Base-by-base conservation (phyloP, 2,888 invertebrate genomes). In the Hirudinaria manillensis region DNA sequence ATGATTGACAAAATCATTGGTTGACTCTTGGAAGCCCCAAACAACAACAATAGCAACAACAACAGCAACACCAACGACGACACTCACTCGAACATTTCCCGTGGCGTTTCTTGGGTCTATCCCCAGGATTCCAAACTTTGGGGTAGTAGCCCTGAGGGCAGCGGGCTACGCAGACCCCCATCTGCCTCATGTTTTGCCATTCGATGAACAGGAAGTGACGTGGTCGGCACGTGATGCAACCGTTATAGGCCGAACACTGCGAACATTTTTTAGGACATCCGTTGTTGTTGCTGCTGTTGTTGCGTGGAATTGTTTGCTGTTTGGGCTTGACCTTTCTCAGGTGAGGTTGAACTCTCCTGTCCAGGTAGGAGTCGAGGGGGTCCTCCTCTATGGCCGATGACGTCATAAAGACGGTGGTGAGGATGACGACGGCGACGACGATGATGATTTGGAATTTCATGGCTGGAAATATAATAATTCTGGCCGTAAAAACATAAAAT, bases 81-180 rank as follows among this genome's bases (percentile, higher is more conserved):
- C n/a, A 10, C 70, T 45, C 27, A 72, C 72, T 72, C 6, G 72
- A 29, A 53, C 72, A 72, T 24, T 55, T 61, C 29, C 61, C 61
- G n/a, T 61, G 24, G 7, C 13, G 6, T 10, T 61, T 24, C 10
- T 13, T 61, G 7, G 24, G 24, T 16, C 10, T 61, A 13, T 61
- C 29, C 61, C 13, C 24, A 19, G 61, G 61, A 6, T 55, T 72
- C 72, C 72, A 72, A 72, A 72, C 21, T 3, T 55, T 55, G 29
- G 72, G 68, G 53, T 71, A 76, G 56, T 32, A 76, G 13, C 76
- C 76, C n/a, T 61, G 21, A 16, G 76, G 76, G 38, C 76, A 76
- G n/a, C 34, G 45, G 34, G 51, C 45, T 21, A 76, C 68, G 53
- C 76, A 76, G 24, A 34, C 27, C 38, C 72, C 76, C 29, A 73